A percentile compares a stretch with the other conserved stretches of the same genome.
These are phyloP conservation scores for Drosophila sucinea DNA, from an alignment of 1,140 invertebrate genomes.

Conservation along the genomic window DNA sequence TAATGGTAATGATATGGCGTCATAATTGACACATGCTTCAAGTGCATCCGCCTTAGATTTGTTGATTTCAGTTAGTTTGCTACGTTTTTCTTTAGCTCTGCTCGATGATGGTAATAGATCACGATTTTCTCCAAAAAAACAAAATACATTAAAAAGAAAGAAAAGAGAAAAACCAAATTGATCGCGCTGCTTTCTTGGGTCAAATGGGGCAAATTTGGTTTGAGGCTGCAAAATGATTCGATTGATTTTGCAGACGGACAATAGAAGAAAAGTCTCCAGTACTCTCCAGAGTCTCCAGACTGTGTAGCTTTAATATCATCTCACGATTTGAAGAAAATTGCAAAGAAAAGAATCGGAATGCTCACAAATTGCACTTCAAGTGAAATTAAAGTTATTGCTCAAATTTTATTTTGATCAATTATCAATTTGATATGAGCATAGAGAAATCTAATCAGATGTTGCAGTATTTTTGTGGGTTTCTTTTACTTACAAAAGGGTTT, in stretches of 20 bases:
- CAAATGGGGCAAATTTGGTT: conserved; percentile 1
- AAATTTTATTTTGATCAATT: too few species aligned
- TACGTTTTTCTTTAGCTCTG: not conserved
- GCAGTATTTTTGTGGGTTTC: too few species aligned
- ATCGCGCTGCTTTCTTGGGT: not conserved
- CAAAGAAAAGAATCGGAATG: too few species aligned
- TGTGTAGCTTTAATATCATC: too few species aligned
- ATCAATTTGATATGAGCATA: too few species aligned
- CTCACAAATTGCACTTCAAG: too few species aligned
- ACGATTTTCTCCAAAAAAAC: conserved; percentile 8
- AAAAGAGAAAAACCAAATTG: conserved; percentile 19
- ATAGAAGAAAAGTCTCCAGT: not conserved
- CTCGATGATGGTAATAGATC: conserved; percentile 17
- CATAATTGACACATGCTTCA: conserved; percentile 79
- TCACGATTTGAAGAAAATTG: too few species aligned
- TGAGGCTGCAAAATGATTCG: not conserved
- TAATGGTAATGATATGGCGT: conserved; percentile 67
- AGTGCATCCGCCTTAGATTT: conserved; percentile 70
- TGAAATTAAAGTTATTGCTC: too few species aligned
- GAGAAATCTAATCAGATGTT: too few species aligned
- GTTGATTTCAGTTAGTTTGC: not conserved
- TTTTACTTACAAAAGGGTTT: too few species aligned
- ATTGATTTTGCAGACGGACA: not conserved
- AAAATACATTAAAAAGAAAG: not conserved
- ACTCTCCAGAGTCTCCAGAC: too few species aligned